Conservation (phyloP, 2,888 invertebrate species). For the Diarsia rubi region DNA sequence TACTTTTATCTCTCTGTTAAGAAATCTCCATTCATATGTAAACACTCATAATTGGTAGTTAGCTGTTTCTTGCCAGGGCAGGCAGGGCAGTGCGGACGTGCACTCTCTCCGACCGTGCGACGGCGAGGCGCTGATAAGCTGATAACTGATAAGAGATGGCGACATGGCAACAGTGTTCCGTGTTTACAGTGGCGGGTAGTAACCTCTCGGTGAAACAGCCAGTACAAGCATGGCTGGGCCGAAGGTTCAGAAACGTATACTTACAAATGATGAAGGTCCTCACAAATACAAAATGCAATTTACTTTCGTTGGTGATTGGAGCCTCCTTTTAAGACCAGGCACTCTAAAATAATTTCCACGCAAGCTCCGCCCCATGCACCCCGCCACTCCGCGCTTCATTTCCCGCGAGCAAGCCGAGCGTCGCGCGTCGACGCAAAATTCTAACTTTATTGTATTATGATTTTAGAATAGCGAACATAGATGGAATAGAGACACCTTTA, state of each 20-base stretch:
- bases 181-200: conserved; percentile 37
- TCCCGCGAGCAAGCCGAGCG: no score
- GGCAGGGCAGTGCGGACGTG: conserved; percentile 25
- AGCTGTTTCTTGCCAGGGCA: conserved; percentile 9
- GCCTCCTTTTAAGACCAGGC: no score
- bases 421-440: no score
- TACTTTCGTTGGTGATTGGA: no score
- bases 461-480: no score
- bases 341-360: no score
- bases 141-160: conserved; percentile 34
- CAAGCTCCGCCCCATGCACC: no score
- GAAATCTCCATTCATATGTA: conserved; percentile 16
- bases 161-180: conserved; percentile 48
- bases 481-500: no score
- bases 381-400: no score
- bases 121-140: conserved; percentile 29
- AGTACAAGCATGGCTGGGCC: background rate
- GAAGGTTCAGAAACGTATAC: conserved; percentile 7
- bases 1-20: conserved; percentile 11
- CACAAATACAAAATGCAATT: no score
- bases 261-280: background rate
- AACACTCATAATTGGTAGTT: conserved; percentile 9
- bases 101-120: conserved; percentile 19
- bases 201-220: conserved; percentile 26
- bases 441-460: no score